Percentiles rank a stretch among this genome's conserved stretches.
Conservation (phyloP, 2,797 vertebrate genomes). For the Nannoperca australis region DNA sequence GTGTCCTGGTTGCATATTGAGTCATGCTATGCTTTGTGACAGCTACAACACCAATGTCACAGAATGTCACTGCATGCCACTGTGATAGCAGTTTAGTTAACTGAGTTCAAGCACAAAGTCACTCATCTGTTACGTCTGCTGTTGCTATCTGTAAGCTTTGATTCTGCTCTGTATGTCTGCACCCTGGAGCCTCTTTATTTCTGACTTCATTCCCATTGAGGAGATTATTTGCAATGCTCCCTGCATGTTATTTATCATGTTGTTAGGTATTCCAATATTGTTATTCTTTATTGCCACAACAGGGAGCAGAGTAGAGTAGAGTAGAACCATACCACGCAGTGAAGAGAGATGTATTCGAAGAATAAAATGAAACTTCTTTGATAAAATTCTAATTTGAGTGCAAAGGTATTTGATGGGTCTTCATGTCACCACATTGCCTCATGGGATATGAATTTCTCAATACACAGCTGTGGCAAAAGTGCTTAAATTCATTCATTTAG, state of each 20-base stretch:
- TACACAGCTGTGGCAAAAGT: not conserved
- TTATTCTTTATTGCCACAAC: constrained; percentile 6
- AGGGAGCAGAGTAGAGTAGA: not conserved
- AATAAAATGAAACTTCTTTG: not conserved
- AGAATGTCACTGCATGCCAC: not conserved
- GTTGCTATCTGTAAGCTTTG: not conserved
- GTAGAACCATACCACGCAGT: not conserved
- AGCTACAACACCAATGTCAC: not conserved
- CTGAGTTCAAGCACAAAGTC: not conserved
- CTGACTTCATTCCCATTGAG: constrained; percentile 10
- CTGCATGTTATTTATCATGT: constrained; percentile 10
- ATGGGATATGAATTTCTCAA: not conserved
- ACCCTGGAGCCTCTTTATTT: constrained; percentile 17
- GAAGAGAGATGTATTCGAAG: not conserved
- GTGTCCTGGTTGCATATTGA: not conserved
- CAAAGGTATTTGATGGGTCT: not conserved
- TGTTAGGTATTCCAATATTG: not conserved
- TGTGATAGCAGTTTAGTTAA: not conserved
- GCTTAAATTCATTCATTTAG: not conserved
- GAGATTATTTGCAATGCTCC: constrained; percentile 24
- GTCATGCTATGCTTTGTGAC: constrained; percentile 2
- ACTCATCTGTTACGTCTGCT: constrained; percentile 1
- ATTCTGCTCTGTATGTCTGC: constrained; percentile 20
- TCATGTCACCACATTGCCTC: not conserved
- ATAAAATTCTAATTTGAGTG: not conserved